Base-by-base conservation (phyloP, 2,888 invertebrate genomes). In the Alloscopus bannaensis region DNA sequence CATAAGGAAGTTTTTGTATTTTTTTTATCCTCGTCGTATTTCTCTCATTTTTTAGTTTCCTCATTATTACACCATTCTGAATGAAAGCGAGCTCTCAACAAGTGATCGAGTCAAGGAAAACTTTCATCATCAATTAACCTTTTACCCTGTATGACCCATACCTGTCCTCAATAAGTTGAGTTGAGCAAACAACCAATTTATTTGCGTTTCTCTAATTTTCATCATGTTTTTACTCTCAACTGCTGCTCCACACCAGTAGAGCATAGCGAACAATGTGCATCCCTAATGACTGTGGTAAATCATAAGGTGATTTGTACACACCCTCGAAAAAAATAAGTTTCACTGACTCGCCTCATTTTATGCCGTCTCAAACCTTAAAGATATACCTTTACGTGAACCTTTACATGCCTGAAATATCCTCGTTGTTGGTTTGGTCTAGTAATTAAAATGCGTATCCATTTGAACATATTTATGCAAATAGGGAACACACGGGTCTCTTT, bases 361-460 rank as follows among this genome's bases (percentile, higher is more conserved):
- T n/a, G n/a, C n/a, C n/a, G n/a, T n/a, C n/a, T n/a, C n/a, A n/a
- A n/a, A n/a, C 47, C 4, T 47, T 47, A n/a, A 47, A 47, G 18
- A 47, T 3, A 13, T 6, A 8, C n/a, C 4, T 18, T 47, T n/a
- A n/a, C 18, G 47, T n/a, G 47, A n/a, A 47, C 18, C 47, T 6
- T 47, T 47, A 47, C 13, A 18, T 47, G 4, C 47, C n/a, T 47
- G 4, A 18, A 16, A 47, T 47, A 18, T 47, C 6, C 47, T 47
- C 47, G 59, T 20, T 59, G 29, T 31, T 31, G 59, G 36, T 59
- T 36, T 59, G 18, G n/a, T 18, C 28, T 40, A 24, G 71, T 36
- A 62, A 62, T 71, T 62, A 70, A 71, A 47, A 71, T 71, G 71
- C 62, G 71, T 71, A 36, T 71, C 52, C 62, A 62, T 71, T 60